Percentiles rank a stretch among this genome's conserved stretches.
These are phyloP conservation scores for Tachypleus tridentatus DNA, from an alignment of 1,140 invertebrate species.

Conservation along the genomic window DNA sequence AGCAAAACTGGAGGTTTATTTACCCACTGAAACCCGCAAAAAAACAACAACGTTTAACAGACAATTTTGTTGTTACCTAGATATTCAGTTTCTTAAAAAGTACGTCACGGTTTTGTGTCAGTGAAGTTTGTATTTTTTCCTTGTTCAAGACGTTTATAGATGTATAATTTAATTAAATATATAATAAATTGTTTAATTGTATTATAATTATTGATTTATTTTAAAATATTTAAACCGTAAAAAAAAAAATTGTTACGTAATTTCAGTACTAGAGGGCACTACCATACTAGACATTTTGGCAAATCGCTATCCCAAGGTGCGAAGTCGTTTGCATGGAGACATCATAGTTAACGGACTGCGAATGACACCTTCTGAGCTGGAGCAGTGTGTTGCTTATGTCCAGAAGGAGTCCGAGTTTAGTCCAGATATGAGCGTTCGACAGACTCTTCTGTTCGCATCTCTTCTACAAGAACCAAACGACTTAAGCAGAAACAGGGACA, in stretches of 20 bases:
- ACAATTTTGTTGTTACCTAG: too few species aligned
- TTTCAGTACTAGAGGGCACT: slow-evolving; percentile 55
- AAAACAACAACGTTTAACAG: too few species aligned
- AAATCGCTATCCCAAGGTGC: slow-evolving; percentile 40
- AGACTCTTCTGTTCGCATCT: slow-evolving; percentile 66
- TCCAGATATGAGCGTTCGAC: slow-evolving; percentile 63
- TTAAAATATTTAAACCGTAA: slow-evolving; percentile 2
- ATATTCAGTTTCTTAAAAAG: too few species aligned
- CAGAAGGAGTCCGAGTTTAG: slow-evolving; percentile 45
- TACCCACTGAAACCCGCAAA: too few species aligned
- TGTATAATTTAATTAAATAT: slow-evolving; percentile 3
- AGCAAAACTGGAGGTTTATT: too few species aligned
- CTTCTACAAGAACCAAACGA: slow-evolving; percentile 46
- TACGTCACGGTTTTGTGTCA: too few species aligned
- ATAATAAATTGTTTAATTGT: slow-evolving; percentile 6
- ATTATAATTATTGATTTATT: slow-evolving; percentile 6
- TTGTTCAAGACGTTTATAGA: neutral
- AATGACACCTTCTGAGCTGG: slow-evolving; percentile 53
- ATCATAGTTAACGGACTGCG: slow-evolving; percentile 75
- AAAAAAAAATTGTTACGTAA: slow-evolving; percentile 1
- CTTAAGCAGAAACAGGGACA: slow-evolving; percentile 40
- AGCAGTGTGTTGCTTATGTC: slow-evolving; percentile 48
- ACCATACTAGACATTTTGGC: slow-evolving; percentile 67
- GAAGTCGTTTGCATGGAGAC: slow-evolving; percentile 52
- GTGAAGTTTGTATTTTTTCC: too few species aligned